Evolutionary conservation across 2,113 vertebrate species (phyloP), one percentile per base, ranked within the genome.

Genomic region (Myocastor coypus): DNA sequence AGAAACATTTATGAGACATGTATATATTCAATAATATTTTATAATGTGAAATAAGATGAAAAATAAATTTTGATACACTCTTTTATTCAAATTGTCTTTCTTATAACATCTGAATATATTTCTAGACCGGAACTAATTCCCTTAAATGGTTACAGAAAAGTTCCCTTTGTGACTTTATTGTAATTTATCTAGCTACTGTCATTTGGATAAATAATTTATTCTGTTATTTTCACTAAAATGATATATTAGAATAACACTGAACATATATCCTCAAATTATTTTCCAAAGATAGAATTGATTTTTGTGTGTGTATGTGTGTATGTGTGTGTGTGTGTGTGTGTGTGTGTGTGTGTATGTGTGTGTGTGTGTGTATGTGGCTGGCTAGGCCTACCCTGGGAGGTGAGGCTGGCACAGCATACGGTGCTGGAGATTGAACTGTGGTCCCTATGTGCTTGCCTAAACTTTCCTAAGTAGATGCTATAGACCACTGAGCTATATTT

Each of bases 161-260:
- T n/a, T 37, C 28, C 34, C 32, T 89, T 14, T 92, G 52, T 63
- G 40, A 89, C 61, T 63, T 66, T 75, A 46, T 81, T n/a, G 64
- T 46, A 73, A 71, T 81, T 85, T 91, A 83, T 55, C 82, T 85
- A 69, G 78, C 50, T 16, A 37, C 8, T 40, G 1, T 86, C 7
- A 84, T 89, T 63, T 86, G 11, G 11, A 68, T 78, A 71, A 78
- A 88, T 5, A 68, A 78, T 30, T 66, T 92, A 68, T 40, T 80
- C 80, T 16, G 37, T 40, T 68, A 24, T 66, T 91, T 93, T 91
- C 42, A 59, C 37, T 75, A 82, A 96, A 85, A 89, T 8, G n/a
- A 10, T 73, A 64, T 73, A 63, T 3, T 34, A 52, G 61, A 77
- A 75, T 55, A 55, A 14, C 12, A 55, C 55, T 55, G 3, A 55